A percentile compares a stretch with the other conserved stretches of the same genome.
Evolutionary conservation across 2,113 vertebrate species (phyloP).

Genomic region (Corythaixoides concolor): DNA sequence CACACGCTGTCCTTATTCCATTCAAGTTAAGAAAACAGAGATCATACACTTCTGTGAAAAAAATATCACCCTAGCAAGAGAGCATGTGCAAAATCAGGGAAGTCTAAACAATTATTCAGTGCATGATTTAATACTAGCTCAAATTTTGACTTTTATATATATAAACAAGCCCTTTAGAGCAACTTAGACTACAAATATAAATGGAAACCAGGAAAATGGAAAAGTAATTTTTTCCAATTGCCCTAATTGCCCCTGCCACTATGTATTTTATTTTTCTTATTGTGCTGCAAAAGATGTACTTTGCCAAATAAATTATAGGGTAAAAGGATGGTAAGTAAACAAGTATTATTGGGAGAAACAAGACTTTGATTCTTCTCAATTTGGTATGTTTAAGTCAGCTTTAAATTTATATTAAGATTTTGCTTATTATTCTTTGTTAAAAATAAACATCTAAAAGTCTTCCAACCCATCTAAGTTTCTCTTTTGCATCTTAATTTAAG

Average conservation of each 20-base stretch:
- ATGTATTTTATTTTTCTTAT: neutral
- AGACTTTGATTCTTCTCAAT: neutral
- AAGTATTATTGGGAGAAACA: neutral
- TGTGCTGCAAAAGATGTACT: neutral
- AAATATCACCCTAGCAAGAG: neutral
- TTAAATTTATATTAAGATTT: neutral
- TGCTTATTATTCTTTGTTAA: neutral
- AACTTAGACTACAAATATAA: neutral
- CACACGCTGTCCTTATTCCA: neutral
- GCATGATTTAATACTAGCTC: neutral
- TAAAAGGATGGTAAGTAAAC: neutral
- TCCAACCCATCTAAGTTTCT: neutral
- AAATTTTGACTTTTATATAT: neutral
- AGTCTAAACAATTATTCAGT: neutral
- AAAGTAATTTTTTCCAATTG: neutral
- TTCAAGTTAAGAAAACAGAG: neutral
- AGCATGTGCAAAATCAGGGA: neutral
- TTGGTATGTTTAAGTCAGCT: neutral
- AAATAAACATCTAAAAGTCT: neutral
- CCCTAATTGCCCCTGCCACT: neutral
- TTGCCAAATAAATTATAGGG: neutral
- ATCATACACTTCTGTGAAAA: neutral
- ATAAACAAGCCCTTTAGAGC: neutral
- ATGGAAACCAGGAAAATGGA: neutral
- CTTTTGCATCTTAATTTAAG: neutral